Conservation (phyloP, 2,888 invertebrate species). For the Ctena decussata region DNA sequence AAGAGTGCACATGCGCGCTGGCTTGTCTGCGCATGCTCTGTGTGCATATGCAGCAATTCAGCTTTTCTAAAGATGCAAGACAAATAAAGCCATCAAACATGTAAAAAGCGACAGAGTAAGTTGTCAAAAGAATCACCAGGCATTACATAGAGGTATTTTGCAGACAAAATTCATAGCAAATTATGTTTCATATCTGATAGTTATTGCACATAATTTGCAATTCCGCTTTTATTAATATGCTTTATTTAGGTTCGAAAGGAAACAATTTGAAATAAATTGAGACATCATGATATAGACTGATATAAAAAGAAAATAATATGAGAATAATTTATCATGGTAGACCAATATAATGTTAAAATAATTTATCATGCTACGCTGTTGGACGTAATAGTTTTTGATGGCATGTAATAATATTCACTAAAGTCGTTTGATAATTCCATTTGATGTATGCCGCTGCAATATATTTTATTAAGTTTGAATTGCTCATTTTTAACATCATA, state of each 20-base stretch:
- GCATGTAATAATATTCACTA: neutral
- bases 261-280: conserved; percentile 14
- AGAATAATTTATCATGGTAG: conserved; percentile 8
- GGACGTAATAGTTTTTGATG: conserved; percentile 5
- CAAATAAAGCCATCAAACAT: neutral
- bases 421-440: neutral
- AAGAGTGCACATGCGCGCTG: too few relatives aligned
- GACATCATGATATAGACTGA: conserved; percentile 2
- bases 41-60: too few relatives aligned
- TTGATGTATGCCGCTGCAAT: neutral
- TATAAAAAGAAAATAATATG: conserved; percentile 10
- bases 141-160: neutral
- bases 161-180: neutral
- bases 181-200: neutral
- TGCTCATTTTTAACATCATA: neutral
- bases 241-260: conserved; percentile 12
- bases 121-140: neutral
- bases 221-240: conserved; percentile 10
- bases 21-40: too few relatives aligned
- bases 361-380: conserved; percentile 1
- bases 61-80: too few relatives aligned
- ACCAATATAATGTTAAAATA: conserved; percentile 9
- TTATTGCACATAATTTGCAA: conserved; percentile 12
- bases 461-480: conserved; percentile 2
- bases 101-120: neutral